Conservation (phyloP, 2,113 vertebrate genomes). For the Sphyrna mokarran region DNA sequence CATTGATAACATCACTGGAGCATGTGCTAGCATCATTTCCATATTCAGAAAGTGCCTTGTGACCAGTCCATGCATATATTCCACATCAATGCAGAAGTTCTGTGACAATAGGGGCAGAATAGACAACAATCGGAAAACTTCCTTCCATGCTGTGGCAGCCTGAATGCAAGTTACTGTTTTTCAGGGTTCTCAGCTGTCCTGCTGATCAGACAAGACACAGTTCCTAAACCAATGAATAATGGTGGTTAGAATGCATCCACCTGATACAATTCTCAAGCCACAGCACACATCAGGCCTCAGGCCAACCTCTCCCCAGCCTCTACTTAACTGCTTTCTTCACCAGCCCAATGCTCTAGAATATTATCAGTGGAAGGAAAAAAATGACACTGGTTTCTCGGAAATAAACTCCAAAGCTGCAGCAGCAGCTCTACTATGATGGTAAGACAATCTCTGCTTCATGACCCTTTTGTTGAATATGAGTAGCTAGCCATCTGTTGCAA, state of each 20-base stretch:
- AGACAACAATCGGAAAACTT: background rate
- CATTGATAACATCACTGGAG: background rate
- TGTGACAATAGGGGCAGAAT: background rate
- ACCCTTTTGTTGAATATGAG: background rate
- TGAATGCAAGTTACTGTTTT: background rate
- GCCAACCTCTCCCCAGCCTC: background rate
- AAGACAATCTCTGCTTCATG: background rate
- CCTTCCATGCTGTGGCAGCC: background rate
- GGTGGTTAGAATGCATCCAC: background rate
- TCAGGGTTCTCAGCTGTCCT: background rate
- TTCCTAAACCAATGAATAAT: background rate
- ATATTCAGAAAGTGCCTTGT: background rate
- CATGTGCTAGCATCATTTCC: background rate
- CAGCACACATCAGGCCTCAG: background rate
- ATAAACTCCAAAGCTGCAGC: background rate
- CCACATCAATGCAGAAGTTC: background rate
- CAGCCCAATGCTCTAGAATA: too few species aligned
- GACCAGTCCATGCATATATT: background rate
- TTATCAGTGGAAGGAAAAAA: background rate
- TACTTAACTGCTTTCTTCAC: too few species aligned
- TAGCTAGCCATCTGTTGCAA: background rate
- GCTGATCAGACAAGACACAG: background rate
- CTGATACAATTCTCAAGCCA: background rate
- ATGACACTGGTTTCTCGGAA: background rate
- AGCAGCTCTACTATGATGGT: background rate